phyloP scores from a whole-genome alignment of 2,888 invertebrate genomes.

The Lasioglossum pauxillum region DNA sequence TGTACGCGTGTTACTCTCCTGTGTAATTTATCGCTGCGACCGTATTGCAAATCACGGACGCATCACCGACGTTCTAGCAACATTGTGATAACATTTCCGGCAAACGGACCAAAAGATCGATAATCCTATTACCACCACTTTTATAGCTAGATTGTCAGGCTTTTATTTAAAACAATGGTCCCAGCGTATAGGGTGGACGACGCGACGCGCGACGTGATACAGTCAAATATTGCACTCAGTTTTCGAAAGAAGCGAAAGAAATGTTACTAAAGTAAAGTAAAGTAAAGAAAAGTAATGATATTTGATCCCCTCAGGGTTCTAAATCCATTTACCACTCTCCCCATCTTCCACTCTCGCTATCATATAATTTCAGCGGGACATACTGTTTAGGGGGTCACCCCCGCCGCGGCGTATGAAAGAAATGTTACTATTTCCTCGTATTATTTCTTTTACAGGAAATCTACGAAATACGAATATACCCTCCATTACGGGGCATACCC shows the following conservation, averaged over 20 bases:
- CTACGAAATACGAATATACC: too few relatives aligned
- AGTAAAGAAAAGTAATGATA: too few relatives aligned
- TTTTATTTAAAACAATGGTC: not conserved
- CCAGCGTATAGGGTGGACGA: not conserved
- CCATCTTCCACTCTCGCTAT: too few relatives aligned
- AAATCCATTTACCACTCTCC: too few relatives aligned
- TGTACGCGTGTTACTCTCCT: not conserved
- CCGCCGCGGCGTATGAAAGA: not conserved
- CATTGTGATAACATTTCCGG: not conserved
- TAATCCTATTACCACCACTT: not conserved
- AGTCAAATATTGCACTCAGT: not conserved
- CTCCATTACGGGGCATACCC: too few relatives aligned
- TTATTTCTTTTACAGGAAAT: too few relatives aligned
- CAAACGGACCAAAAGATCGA: not conserved
- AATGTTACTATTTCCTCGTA: not conserved
- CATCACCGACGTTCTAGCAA: not conserved
- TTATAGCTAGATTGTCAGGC: not conserved
- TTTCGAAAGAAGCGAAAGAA: not conserved
- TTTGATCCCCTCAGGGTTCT: too few relatives aligned
- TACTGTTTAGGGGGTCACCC: too few relatives aligned
- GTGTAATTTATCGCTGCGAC: not conserved
- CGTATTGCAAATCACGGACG: not conserved
- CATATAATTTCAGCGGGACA: too few relatives aligned
- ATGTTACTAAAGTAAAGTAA: not conserved
- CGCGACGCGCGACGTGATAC: too few relatives aligned